phyloP scores from a whole-genome alignment of 2,888 invertebrate genomes.

The Yponomeuta cagnagella region DNA sequence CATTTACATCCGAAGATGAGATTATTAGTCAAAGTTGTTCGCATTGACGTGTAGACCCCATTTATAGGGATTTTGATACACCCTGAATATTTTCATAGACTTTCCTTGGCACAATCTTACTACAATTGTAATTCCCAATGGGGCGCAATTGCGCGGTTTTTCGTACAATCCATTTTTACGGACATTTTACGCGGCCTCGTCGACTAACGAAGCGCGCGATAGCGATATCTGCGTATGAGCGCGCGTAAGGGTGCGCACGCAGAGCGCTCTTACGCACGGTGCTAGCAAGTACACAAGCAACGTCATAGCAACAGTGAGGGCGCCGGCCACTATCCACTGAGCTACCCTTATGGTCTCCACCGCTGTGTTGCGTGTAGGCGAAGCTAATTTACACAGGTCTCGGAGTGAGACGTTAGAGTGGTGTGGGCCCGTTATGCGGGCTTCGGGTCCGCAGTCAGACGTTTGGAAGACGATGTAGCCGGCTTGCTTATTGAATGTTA shows the following conservation, averaged over 20 bases:
- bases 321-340: constrained; percentile 55
- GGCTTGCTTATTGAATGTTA: constrained; percentile 64
- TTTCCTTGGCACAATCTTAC: too few relatives aligned
- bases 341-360: constrained; percentile 52
- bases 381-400: constrained; percentile 36
- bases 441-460: constrained; percentile 57
- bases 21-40: too few relatives aligned
- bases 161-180: not conserved
- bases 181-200: constrained; percentile 30
- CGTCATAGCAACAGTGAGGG: constrained; percentile 43
- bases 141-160: not conserved
- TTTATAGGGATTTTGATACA: too few relatives aligned
- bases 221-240: constrained; percentile 47
- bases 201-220: constrained; percentile 56
- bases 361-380: constrained; percentile 33
- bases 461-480: constrained; percentile 63
- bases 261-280: constrained; percentile 44
- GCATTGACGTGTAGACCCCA: too few relatives aligned
- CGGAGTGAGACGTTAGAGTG: constrained; percentile 40
- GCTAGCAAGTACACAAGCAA: constrained; percentile 53
- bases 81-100: too few relatives aligned
- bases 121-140: too few relatives aligned
- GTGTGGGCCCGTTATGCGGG: constrained; percentile 56
- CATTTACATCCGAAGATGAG: too few relatives aligned
- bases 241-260: constrained; percentile 35